phyloP scores from a whole-genome alignment of 1,140 invertebrate genomes.

The Augochlora pura region DNA sequence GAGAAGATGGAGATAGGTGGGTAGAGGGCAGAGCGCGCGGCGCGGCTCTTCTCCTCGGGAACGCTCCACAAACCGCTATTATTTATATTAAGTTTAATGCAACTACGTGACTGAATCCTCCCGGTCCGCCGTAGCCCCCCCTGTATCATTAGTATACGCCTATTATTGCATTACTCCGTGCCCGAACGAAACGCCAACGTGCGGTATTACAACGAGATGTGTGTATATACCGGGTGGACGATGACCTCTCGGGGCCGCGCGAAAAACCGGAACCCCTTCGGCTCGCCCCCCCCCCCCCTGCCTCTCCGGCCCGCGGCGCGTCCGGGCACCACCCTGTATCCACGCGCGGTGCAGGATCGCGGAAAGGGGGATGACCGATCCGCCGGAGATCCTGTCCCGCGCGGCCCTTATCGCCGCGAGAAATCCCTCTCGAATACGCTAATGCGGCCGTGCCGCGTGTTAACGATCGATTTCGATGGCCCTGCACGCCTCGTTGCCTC shows the following conservation, averaged over 20 bases:
- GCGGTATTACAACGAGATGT: constrained; percentile 62
- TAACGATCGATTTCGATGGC: background rate
- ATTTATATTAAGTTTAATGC: constrained; percentile 82
- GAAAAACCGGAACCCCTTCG: constrained; percentile 47
- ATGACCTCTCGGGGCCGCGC: constrained; percentile 49
- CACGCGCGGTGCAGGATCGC: too few relatives aligned
- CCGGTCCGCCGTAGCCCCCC: constrained; percentile 51
- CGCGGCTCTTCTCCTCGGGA: constrained; percentile 61
- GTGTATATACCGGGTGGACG: constrained; percentile 57
- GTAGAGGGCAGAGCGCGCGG: constrained; percentile 66
- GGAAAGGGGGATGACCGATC: constrained; percentile 21
- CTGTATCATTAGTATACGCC: constrained; percentile 81
- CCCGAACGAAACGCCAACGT: constrained; percentile 44
- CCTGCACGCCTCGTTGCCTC: background rate
- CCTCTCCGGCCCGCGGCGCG: too few relatives aligned
- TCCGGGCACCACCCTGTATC: too few relatives aligned
- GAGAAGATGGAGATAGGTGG: constrained; percentile 78
- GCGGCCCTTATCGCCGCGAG: background rate
- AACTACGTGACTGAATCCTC: constrained; percentile 80
- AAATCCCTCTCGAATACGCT: background rate
- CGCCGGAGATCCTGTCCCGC: constrained; percentile 6
- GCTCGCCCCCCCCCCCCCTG: too few relatives aligned
- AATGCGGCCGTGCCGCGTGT: background rate
- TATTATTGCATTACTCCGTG: constrained; percentile 79
- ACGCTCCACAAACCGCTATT: constrained; percentile 81